Conservation (phyloP, 2,113 vertebrate species). For the Amblyornis subalaris region DNA sequence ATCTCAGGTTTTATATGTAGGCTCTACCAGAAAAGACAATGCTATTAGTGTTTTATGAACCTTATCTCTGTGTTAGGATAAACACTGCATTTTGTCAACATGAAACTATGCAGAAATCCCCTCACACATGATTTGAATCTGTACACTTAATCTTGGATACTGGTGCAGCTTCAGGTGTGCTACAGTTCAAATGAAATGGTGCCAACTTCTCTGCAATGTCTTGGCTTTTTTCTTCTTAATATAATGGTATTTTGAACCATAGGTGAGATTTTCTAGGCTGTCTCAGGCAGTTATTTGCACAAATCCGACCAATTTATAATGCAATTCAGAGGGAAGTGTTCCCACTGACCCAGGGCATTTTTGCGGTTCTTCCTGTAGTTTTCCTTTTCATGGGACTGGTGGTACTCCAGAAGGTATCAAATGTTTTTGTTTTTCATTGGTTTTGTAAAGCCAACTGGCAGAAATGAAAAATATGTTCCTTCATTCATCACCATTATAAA, state of each 20-base stretch:
- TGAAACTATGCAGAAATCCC: background rate
- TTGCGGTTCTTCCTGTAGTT: background rate
- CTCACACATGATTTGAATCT: background rate
- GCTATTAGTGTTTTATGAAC: background rate
- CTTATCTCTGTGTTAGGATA: background rate
- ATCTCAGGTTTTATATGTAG: background rate
- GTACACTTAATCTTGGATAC: background rate
- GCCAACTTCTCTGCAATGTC: background rate
- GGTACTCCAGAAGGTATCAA: fast-evolving
- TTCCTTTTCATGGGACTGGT: background rate
- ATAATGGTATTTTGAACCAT: background rate
- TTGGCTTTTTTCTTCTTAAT: background rate
- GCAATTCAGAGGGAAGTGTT: background rate
- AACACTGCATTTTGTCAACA: background rate
- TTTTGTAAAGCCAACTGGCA: background rate
- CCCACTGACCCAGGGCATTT: background rate
- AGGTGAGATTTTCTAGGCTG: background rate
- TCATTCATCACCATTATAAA: background rate
- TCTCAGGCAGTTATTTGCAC: background rate
- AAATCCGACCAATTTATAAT: background rate
- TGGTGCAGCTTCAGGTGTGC: background rate
- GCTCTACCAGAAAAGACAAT: background rate
- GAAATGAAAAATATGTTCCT: background rate
- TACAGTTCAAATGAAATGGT: background rate
- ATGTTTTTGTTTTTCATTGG: background rate